phyloP scores from a whole-genome alignment of 2,797 vertebrate genomes.

The Leuciscus waleckii region DNA sequence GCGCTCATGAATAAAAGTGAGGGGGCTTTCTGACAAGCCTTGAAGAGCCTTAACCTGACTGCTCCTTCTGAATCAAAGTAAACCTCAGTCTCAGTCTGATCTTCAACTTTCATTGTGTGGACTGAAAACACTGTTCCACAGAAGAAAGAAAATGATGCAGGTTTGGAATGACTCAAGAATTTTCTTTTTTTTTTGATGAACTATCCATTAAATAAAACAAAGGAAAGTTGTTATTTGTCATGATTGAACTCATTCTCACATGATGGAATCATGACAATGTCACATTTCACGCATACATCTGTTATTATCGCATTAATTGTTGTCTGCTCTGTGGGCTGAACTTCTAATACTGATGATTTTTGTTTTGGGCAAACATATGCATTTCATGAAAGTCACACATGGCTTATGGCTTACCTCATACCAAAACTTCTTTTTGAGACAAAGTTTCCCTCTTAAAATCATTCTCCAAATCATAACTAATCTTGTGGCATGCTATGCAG shows the following conservation, averaged over 20 bases:
- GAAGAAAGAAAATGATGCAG: not conserved
- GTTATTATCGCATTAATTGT: not conserved
- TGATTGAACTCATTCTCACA: constrained; percentile 15
- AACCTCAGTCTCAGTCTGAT: constrained; percentile 63
- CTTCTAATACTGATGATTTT: constrained; percentile 9
- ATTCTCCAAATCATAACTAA: constrained; percentile 57
- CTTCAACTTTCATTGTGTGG: not conserved
- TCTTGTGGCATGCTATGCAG: constrained; percentile 63
- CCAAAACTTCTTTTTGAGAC: constrained; percentile 59
- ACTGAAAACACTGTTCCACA: not conserved
- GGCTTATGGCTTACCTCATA: constrained; percentile 50
- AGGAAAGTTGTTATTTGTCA: not conserved
- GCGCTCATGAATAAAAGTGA: constrained; percentile 72
- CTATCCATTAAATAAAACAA: not conserved
- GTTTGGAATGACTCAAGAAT: not conserved
- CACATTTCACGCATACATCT: not conserved
- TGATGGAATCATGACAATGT: constrained; percentile 6
- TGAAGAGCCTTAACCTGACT: constrained; percentile 64
- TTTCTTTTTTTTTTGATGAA: not conserved
- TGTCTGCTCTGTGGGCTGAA: not conserved
- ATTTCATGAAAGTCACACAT: constrained; percentile 58
- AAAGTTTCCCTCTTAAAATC: constrained; percentile 57
- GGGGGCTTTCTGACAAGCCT: constrained; percentile 64
- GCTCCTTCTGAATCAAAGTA: constrained; percentile 64
- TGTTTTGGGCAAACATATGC: constrained; percentile 52